Conservation (phyloP, 2,888 invertebrate genomes). For the Trypoxylon attenuatum region DNA sequence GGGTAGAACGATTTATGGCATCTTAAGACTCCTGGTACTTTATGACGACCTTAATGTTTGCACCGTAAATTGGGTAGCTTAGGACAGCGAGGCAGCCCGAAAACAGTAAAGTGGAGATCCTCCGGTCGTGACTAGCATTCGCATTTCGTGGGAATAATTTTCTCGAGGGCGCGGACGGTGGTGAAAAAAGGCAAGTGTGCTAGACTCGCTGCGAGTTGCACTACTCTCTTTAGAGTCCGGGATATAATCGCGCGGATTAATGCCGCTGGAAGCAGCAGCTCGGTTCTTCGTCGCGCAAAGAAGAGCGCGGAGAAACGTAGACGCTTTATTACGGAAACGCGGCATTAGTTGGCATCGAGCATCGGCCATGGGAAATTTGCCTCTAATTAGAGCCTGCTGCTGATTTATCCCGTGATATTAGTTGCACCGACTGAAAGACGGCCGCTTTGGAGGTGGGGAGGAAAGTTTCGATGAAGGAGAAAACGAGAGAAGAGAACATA, state of each 20-base stretch:
- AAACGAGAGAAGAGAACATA: conserved; percentile 1
- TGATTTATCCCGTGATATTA: background rate
- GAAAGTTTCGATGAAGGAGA: background rate
- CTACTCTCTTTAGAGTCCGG: background rate
- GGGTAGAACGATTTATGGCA: conserved; percentile 50
- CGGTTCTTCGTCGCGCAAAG: background rate
- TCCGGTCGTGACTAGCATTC: conserved; percentile 46
- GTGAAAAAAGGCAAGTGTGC: conserved; percentile 8
- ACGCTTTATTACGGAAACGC: too few relatives aligned
- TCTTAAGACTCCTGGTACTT: conserved; percentile 55
- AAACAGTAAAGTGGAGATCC: conserved; percentile 52
- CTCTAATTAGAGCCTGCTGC: background rate
- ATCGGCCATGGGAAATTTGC: background rate
- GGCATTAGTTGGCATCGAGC: background rate
- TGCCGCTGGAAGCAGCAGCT: background rate
- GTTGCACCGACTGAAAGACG: too few relatives aligned
- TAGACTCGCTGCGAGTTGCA: background rate
- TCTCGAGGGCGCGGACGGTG: background rate
- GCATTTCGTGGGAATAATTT: conserved; percentile 35
- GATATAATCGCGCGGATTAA: background rate
- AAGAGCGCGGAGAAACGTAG: too few relatives aligned
- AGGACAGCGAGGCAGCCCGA: conserved; percentile 45
- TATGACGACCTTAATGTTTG: conserved; percentile 60
- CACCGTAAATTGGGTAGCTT: conserved; percentile 58
- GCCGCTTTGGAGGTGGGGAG: background rate